These are phyloP conservation scores for Battus philenor DNA, from an alignment of 1,140 invertebrate species.

Conservation along the genomic window DNA sequence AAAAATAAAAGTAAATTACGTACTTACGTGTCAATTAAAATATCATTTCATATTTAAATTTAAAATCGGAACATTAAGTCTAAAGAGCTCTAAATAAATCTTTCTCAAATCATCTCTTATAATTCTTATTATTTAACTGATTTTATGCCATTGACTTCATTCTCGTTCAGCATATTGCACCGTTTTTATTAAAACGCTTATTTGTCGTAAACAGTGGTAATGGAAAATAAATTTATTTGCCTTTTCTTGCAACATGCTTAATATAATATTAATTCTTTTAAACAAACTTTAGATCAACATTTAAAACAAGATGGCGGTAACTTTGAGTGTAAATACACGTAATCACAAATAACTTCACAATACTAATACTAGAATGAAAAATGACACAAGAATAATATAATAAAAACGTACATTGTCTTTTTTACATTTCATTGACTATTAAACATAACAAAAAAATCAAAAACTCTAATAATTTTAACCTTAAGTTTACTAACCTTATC, in stretches of 20 bases:
- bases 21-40: too few species aligned
- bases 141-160: slow-evolving; percentile 5
- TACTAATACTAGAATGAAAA: too few species aligned
- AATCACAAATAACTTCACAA: slow-evolving; percentile 4
- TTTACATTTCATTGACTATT: slow-evolving; percentile 13
- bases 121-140: too few species aligned
- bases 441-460: slow-evolving; percentile 4
- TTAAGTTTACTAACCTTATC: slow-evolving; percentile 10
- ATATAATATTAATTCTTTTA: too few species aligned
- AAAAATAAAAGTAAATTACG: too few species aligned
- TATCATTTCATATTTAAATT: too few species aligned
- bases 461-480: too few species aligned
- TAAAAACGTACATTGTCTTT: slow-evolving; percentile 8
- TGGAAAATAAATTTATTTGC: neutral
- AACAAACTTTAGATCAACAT: too few species aligned
- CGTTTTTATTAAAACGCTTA: too few species aligned
- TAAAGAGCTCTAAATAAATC: too few species aligned
- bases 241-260: neutral
- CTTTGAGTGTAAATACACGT: slow-evolving; percentile 7
- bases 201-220: slow-evolving; percentile 13
- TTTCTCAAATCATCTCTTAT: too few species aligned
- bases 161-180: neutral
- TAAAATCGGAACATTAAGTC: too few species aligned
- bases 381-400: slow-evolving; percentile 3
- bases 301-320: slow-evolving; percentile 12